These are phyloP conservation scores for Thalassarche chlororhynchos DNA, from an alignment of 2,113 vertebrate species.

Conservation along the genomic window DNA sequence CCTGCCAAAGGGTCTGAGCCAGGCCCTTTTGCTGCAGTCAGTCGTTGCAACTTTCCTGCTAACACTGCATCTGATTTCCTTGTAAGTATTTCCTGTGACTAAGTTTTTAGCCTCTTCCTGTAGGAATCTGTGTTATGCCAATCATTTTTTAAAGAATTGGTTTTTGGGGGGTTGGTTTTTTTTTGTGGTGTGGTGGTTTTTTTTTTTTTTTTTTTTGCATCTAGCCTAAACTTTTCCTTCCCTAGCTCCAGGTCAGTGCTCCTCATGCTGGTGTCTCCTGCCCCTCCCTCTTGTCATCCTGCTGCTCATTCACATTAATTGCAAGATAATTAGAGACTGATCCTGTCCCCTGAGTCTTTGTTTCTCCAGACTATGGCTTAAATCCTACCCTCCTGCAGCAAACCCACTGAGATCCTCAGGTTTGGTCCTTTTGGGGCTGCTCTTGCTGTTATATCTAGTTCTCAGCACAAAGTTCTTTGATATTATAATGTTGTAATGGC, in stretches of 20 bases:
- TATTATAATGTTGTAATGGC: constrained; percentile 20
- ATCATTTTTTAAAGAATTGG: background rate
- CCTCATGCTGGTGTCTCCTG: background rate
- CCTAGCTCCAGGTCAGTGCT: background rate
- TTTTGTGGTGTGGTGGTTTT: background rate
- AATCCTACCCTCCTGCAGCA: background rate
- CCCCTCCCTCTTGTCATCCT: constrained; percentile 5
- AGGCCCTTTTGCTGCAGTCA: background rate
- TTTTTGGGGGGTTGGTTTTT: no score
- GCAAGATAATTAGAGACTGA: constrained; percentile 5
- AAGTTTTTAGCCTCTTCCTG: background rate
- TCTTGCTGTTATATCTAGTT: background rate
- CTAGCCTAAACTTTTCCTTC: background rate
- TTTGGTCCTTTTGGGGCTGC: constrained; percentile 4
- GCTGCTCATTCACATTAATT: background rate
- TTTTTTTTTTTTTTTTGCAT: background rate
- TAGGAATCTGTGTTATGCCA: background rate
- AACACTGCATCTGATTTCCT: background rate
- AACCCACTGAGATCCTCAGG: background rate
- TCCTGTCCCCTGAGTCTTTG: background rate
- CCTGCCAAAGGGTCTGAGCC: background rate
- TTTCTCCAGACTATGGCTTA: background rate
- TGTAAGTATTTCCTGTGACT: background rate
- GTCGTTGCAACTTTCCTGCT: background rate
- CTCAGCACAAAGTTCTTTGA: constrained; percentile 34